Base-by-base conservation (phyloP, 2,797 vertebrate species). In the Lophius americanus region DNA sequence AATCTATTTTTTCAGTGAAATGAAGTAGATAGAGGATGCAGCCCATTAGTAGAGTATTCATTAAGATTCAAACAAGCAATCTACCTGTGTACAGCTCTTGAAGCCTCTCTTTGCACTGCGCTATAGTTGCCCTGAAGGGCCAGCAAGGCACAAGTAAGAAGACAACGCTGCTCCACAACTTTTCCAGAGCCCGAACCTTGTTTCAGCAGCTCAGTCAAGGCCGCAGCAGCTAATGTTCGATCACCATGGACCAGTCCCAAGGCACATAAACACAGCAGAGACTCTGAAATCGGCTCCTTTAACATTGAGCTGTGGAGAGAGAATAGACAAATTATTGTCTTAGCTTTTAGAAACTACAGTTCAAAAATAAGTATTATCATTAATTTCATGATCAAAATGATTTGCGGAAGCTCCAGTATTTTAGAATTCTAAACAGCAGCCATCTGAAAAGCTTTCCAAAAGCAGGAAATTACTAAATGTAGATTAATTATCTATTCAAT, bases 21-120 rank as follows among this genome's bases (percentile, higher is more conserved):
- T 23, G 23, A 23, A 23, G 23, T 23, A 23, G 23, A 23, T 23
- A 23, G 23, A 23, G 23, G 23, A 2, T 23, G 23, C 23, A 23
- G 23, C 3, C 37, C 44, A n/a, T 23, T 36, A 68, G 6, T 1
- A 60, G 13, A 1, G 3, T 6, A 39, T 9, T 48, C 35, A 44
- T 9, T 48, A 37, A 32, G 47, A 7, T 54, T 11, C 2, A 52
- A 57, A 37, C 23, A 46, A 52, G 11, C 4, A 43, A 36, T n/a
- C 14, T 91, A 98, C 98, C 95, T 97, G 90, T 98, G 97, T 11
- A 98, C 91, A 57, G 95, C 96, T 82, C 88, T 96, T 65, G 95
- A 94, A 4, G 92, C 92, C 75, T 97, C 95, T 73, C 95, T 94
- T 78, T 97, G 95, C 61, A 95, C 93, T 0, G 86, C 92, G 6